phyloP scores from a whole-genome alignment of 1,140 invertebrate genomes.

The Camponotus pennsylvanicus region DNA sequence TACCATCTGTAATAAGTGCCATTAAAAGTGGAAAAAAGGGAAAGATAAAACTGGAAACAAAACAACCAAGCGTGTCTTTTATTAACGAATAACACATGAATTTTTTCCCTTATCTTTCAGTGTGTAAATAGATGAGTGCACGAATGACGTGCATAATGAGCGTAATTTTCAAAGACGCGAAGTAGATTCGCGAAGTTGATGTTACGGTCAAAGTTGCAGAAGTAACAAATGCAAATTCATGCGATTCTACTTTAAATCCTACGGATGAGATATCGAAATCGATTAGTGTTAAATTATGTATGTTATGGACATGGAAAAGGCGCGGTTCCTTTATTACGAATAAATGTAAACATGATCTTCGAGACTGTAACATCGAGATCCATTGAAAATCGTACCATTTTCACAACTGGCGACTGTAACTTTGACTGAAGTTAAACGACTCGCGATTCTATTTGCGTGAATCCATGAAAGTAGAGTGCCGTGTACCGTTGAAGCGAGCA shows the following conservation, averaged over 20 bases:
- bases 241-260: not conserved
- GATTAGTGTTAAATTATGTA: not conserved
- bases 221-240: not conserved
- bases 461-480: constrained; percentile 17
- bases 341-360: not conserved
- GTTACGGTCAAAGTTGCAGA: constrained; percentile 22
- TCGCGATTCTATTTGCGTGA: not conserved
- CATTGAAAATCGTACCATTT: not conserved
- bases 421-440: constrained; percentile 17
- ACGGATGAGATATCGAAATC: not conserved
- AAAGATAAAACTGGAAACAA: constrained; percentile 71
- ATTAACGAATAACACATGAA: constrained; percentile 64
- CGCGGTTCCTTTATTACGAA: not conserved
- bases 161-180: not conserved
- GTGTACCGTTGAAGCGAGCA: not conserved
- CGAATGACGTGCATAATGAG: constrained; percentile 28
- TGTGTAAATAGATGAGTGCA: constrained; percentile 48
- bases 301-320: not conserved
- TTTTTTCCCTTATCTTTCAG: constrained; percentile 51
- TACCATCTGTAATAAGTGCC: constrained; percentile 85
- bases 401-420: constrained; percentile 13
- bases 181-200: not conserved
- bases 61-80: constrained; percentile 69
- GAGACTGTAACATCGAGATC: not conserved
- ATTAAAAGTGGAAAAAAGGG: constrained; percentile 77